phyloP scores from a whole-genome alignment of 2,797 vertebrate genomes.

The Hybognathus amarus region DNA sequence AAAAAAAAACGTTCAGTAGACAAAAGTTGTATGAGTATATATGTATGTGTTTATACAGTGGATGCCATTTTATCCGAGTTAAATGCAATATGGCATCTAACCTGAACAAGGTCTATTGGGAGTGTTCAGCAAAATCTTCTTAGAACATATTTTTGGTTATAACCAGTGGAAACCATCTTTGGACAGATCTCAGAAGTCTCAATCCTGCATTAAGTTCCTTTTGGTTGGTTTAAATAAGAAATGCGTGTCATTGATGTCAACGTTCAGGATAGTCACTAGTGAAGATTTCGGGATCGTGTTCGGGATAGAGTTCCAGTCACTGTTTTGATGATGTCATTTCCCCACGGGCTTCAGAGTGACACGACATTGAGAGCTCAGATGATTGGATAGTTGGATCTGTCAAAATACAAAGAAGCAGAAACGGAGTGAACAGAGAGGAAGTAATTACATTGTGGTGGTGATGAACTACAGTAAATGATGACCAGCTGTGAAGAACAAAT shows the following conservation, averaged over 20 bases:
- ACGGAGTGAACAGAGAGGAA: too few species aligned
- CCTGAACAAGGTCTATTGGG: neutral
- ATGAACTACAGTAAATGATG: too few species aligned
- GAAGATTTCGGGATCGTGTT: neutral
- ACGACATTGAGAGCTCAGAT: neutral
- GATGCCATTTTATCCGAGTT: neutral
- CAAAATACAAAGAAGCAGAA: too few species aligned
- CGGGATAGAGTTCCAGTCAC: neutral
- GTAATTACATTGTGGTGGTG: too few species aligned
- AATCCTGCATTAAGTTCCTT: neutral
- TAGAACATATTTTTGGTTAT: neutral
- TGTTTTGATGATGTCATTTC: neutral
- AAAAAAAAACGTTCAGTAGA: too few species aligned
- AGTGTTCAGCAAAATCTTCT: neutral
- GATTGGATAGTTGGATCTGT: too few species aligned
- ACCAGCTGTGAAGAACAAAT: too few species aligned
- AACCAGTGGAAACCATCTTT: neutral
- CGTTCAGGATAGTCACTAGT: neutral
- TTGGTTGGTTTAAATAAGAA: neutral
- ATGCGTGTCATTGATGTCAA: neutral
- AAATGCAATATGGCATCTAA: neutral
- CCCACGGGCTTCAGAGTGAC: neutral
- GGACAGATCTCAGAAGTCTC: neutral
- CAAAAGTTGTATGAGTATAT: neutral
- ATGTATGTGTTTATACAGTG: neutral